Conservation (phyloP, 2,888 invertebrate species). For the Lochmaea capreae region DNA sequence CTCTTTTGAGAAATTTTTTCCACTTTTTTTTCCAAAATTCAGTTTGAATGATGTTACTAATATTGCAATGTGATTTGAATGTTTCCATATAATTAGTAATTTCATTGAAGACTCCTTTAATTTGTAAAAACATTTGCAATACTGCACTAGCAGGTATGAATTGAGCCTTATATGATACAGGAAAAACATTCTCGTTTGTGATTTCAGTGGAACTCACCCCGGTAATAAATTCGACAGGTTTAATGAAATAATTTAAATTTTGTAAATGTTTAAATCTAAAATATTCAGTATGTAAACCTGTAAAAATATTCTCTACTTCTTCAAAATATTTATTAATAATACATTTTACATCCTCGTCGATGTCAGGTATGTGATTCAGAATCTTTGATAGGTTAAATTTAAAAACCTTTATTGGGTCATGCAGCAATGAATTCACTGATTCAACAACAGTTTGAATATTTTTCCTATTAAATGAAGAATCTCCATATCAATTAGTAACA, state of each 20-base stretch:
- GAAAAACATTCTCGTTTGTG: background rate
- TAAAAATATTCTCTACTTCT: too few species aligned
- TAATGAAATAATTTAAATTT: background rate
- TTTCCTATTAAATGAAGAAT: too few species aligned
- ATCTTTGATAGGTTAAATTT: too few species aligned
- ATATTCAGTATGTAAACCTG: background rate
- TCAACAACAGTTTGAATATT: too few species aligned
- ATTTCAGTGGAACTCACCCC: background rate
- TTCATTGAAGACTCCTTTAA: background rate
- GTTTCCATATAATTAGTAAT: background rate
- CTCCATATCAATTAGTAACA: too few species aligned
- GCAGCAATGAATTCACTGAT: too few species aligned
- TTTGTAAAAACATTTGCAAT: background rate
- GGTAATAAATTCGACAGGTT: slow-evolving; percentile 13
- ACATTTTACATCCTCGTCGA: too few species aligned
- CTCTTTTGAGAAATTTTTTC: background rate
- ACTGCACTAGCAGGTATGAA: background rate
- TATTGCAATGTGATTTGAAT: too few species aligned
- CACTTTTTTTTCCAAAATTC: background rate
- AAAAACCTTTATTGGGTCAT: too few species aligned
- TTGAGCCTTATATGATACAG: background rate
- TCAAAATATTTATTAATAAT: too few species aligned
- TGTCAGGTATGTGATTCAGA: too few species aligned
- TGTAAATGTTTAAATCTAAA: background rate
- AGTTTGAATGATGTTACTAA: background rate